Base-by-base conservation (phyloP, 2,113 vertebrate genomes). In the Callaeas wilsoni region DNA sequence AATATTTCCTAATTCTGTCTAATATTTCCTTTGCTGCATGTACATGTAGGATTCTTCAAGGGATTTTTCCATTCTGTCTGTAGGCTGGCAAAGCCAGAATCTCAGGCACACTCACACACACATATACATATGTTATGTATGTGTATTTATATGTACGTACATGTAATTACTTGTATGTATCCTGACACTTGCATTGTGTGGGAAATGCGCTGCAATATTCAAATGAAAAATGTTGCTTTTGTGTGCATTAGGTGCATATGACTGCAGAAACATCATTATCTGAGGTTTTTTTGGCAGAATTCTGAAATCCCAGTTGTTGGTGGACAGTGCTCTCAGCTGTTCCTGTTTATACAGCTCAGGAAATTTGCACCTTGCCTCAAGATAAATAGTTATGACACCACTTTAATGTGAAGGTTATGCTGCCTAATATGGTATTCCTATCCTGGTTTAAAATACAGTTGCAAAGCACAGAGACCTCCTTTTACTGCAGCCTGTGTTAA, bases 71-170 rank as follows among this genome's bases (percentile, higher is more conserved):
- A 20, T 86, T 42, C 64, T 84, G 0, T 22, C 39, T 55, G 65
- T 10, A 74, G 33, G 56, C 47, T 35, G 73, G 59, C 47, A 75
- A 56, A 82, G 42, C 2, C 57, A 60, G 74, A 41, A 35, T 68
- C 49, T 82, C 18, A 29, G 19, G 10, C 1, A 3, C 21, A 30
- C 4, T 18, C 0, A 1, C 13, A 32, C 9, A 37, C 30, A 22
- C 0, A 2, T 14, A 30, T 6, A 20, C 3, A 3, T 10, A 19
- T 14, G 16, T 50, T 21, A 17, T 37, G 21, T 27, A 22, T 59
- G 13, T 6, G 4, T 33, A 16, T 55, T 18, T 41, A 7, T n/a
- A 26, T 73, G 19, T 52, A 32, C 49, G 18, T 56, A 19, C 7
- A 4, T 59, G 4, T 14, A 25, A 35, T 29, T 64, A 42, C 14